A percentile compares a stretch with the other conserved stretches of the same genome.
These are phyloP conservation scores for Atrina japonica DNA, from an alignment of 2,888 invertebrate genomes.

Conservation along the genomic window DNA sequence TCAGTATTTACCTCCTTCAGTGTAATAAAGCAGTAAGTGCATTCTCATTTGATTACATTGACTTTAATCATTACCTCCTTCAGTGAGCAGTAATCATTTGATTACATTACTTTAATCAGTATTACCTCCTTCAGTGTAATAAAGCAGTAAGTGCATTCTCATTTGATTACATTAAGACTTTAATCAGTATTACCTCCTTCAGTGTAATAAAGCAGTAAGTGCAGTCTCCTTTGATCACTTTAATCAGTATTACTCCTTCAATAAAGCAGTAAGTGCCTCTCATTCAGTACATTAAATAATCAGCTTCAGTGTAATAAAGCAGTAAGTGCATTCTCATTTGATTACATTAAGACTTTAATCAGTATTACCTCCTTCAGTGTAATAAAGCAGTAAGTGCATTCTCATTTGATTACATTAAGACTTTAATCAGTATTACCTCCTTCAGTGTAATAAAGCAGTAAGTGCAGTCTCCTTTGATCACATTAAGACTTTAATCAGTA, in stretches of 20 bases:
- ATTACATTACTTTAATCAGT: no score
- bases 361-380: constrained; percentile 90
- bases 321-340: constrained; percentile 98
- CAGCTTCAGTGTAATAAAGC: constrained; percentile 95
- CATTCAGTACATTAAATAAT: no score
- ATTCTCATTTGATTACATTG: constrained; percentile 98
- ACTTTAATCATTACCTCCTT: constrained; percentile 87
- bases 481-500: no score
- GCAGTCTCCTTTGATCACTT: constrained; percentile 98
- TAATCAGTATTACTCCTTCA: no score
- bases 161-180: constrained; percentile 96
- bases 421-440: no score
- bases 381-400: constrained; percentile 98
- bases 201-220: constrained; percentile 98
- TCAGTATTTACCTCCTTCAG: constrained; percentile 89
- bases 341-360: constrained; percentile 95
- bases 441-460: constrained; percentile 98
- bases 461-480: constrained; percentile 97
- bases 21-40: constrained; percentile 97
- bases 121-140: constrained; percentile 91
- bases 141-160: constrained; percentile 98
- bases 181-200: constrained; percentile 87
- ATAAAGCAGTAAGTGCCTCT: no score
- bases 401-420: constrained; percentile 97
- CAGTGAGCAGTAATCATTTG: constrained; percentile 98